Evolutionary conservation across 2,888 invertebrate species (phyloP).

Genomic region (Trachelus stipa): DNA sequence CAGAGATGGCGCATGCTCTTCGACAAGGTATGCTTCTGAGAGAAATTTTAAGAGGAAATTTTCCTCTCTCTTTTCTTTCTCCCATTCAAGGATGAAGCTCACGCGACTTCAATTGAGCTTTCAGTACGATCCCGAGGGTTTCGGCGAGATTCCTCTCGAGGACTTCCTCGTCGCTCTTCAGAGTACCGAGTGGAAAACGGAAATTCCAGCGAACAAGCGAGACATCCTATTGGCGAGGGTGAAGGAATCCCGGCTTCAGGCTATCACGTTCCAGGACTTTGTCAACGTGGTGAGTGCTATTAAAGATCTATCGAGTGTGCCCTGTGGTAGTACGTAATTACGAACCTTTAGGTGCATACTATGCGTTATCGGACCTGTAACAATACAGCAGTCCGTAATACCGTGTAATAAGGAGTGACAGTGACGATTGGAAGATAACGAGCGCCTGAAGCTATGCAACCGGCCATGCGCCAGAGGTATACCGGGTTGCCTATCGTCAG

Average conservation of each 20-base stretch:
- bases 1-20: slow-evolving; percentile 92
- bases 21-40: slow-evolving; percentile 75
- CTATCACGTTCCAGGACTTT: slow-evolving; percentile 93
- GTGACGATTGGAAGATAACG: background rate
- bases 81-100: background rate
- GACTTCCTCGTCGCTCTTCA: slow-evolving; percentile 84
- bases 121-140: slow-evolving; percentile 92
- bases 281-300: slow-evolving; percentile 88
- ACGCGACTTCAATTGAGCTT: slow-evolving; percentile 29
- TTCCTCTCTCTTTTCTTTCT: slow-evolving; percentile 1
- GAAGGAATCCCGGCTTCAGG: slow-evolving; percentile 68
- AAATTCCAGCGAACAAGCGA: slow-evolving; percentile 80
- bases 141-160: slow-evolving; percentile 90
- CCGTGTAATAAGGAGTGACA: background rate
- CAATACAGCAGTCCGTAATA: background rate
- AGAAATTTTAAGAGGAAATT: background rate
- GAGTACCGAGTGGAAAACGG: slow-evolving; percentile 81
- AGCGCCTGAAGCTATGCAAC: background rate
- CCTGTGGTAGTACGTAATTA: background rate
- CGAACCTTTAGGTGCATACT: background rate
- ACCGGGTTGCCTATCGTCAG: background rate
- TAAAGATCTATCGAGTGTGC: background rate
- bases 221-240: slow-evolving; percentile 69
- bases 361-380: background rate
- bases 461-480: background rate